Percentiles rank a stretch among this genome's conserved stretches.
Evolutionary conservation across 2,113 vertebrate species (phyloP).

Genomic region (Eira barbara): DNA sequence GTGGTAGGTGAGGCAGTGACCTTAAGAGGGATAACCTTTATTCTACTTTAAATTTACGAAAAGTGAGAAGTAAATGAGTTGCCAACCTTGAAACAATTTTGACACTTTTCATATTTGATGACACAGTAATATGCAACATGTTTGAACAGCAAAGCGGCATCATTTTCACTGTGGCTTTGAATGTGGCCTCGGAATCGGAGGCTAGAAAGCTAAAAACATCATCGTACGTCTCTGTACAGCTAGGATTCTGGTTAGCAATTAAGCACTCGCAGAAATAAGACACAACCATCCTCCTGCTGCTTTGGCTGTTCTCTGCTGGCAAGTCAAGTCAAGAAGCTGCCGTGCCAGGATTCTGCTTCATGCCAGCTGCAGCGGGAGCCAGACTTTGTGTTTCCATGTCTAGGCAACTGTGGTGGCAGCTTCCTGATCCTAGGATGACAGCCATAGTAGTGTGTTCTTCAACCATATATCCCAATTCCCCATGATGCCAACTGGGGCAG

Average conservation of each 20-base stretch:
- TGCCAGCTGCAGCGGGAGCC: fast-evolving
- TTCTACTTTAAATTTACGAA: neutral
- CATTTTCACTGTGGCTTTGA: neutral
- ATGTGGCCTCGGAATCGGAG: neutral
- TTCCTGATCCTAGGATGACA: neutral
- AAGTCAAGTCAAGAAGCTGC: neutral
- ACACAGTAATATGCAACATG: neutral
- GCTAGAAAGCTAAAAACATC: neutral
- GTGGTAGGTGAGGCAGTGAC: neutral
- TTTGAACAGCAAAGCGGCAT: neutral
- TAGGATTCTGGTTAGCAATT: neutral
- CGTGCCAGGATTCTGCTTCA: neutral
- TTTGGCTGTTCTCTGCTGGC: neutral
- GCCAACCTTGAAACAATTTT: neutral
- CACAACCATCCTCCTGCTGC: neutral
- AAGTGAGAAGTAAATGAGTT: neutral
- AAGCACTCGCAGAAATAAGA: neutral
- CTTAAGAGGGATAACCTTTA: neutral
- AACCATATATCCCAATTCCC: neutral
- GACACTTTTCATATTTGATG: neutral
- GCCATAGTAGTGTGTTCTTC: neutral
- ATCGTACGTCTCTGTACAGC: neutral
- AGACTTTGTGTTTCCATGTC: neutral
- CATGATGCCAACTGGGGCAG: neutral
- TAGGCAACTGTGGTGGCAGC: neutral